phyloP scores from a whole-genome alignment of 37 sponge, comb jelly and placozoan species.

The Agelas oroides region DNA sequence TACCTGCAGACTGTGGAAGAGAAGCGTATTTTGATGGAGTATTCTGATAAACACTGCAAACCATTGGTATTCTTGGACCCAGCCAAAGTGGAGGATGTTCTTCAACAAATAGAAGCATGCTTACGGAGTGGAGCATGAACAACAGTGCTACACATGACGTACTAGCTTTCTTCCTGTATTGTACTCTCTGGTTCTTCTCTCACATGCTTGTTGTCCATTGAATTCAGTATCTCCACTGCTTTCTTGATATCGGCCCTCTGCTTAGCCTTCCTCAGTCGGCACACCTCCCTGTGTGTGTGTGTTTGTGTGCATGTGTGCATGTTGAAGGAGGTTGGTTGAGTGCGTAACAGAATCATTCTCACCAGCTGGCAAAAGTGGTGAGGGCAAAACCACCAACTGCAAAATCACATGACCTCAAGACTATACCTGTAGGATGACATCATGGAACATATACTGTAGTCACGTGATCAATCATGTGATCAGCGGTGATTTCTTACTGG shows the following conservation, averaged over 20 bases:
- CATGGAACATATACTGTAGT: no score
- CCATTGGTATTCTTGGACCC: conserved; percentile 6
- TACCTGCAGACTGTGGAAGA: not conserved
- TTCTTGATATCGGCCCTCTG: conserved; percentile 53
- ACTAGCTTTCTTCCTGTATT: no score
- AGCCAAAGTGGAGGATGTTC: not conserved
- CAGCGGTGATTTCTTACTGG: no score
- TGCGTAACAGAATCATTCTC: conserved; percentile 7
- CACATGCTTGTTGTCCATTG: no score
- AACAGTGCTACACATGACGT: not conserved
- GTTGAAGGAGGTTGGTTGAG: not conserved
- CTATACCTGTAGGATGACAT: conserved; percentile 43
- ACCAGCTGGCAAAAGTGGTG: conserved; percentile 65
- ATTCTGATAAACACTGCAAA: conserved; percentile 6
- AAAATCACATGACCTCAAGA: conserved; percentile 79
- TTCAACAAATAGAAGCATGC: not conserved
- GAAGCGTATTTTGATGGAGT: not conserved
- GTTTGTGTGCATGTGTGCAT: not conserved
- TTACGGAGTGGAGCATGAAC: not conserved
- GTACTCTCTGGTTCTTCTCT: no score
- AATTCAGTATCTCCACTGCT: conserved; percentile 48
- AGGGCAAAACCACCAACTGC: conserved; percentile 70
- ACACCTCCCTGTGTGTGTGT: conserved; percentile 50
- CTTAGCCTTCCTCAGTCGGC: conserved; percentile 47
- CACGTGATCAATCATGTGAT: no score